Base-by-base conservation (phyloP, 2,888 invertebrate species). In the Caenorhabditis sp. region DNA sequence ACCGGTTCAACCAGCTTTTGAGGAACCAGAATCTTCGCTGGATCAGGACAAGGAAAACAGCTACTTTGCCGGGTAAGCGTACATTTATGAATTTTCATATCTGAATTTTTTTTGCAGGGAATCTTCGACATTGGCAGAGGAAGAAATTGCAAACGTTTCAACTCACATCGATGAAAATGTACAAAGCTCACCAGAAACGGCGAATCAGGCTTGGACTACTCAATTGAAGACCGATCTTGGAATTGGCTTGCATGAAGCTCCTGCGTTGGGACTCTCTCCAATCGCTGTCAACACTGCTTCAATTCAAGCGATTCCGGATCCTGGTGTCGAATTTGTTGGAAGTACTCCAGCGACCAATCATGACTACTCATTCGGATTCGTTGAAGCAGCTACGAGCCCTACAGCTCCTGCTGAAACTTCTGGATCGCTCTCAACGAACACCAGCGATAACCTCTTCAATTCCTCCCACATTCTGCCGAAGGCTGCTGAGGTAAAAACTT, bases 151-250 rank as follows among this genome's bases (percentile, higher is more conserved):
- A 13, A 76, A 68, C 18, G 76, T 76, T 55, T 81, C 81, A 53
- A 76, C 69, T 65, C 70, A 80, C 61, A 51, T 35, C 40, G 81
- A 70, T 24, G 81, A 81, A 35, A 72, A 61, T 77, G 65, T 77
- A 65, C 77, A 77, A 72, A 70, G 71, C 65, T 68, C 81, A 40
- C 74, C 74, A 58, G 64, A 65, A 58, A 69, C 80, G 76, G 61
- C 83, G 8, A 85, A 84, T 55, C 76, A 76, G 28, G 79, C 79
- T 28, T 86, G 85, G 84, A 88, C 89, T 8, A 85, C 82, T 37
- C 83, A 89, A 62, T 80, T 89, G 18, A 89, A 89, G 71, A 77
- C 86, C 35, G 88, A 89, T 44, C 85, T 89, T 20, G 89, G 89
- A 58, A 86, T 89, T 24, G 85, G 87, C 24, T 20, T 80, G 53